Evolutionary conservation across 2,888 invertebrate genomes (phyloP), one percentile per base, ranked within the genome.

Genomic region (Elmis aenea): DNA sequence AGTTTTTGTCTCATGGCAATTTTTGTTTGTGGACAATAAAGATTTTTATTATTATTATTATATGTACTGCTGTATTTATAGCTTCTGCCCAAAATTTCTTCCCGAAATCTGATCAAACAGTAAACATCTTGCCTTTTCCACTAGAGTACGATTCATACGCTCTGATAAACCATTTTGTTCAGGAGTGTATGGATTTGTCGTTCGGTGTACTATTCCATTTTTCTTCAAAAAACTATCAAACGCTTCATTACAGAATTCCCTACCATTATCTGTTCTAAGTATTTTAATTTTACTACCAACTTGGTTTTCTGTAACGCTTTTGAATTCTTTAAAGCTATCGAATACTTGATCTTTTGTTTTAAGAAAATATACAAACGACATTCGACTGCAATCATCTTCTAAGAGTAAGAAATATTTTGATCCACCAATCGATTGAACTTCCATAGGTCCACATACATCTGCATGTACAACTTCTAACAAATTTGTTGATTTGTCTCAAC

Each of bases 151-250:
- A 31, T 51, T 54, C 32, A 47, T 37, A 11, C 53, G 23, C 36
- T 50, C 45, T 12, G 40, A 29, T 13, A 38, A 33, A 3, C 55
- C 57, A 46, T 60, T 60, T 37, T 56, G 57, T 34, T 57, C 44
- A 13, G 56, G 56, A 6, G 50, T 51, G 24, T 52, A 52, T 2
- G 48, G 45, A 12, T 38, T 51, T 8, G 55, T 51, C 25, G 23
- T 48, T 33, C 59, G 54, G 29, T 57, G 54, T 1, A 49, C 23
- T 10, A 59, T 57, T 3, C 54, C 58, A 34, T 45, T 34, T 3
- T 36, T 20, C 18, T 26, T 26, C 10, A 52, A 25, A 26, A 32
- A 48, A 21, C 45, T 41, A 16, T 54, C 42, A 27, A 57, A 48
- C 9, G 37, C 22, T n/a, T 22, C 26, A 21, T 12, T 27, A 15